A percentile compares a stretch with the other conserved stretches of the same genome.
These are phyloP conservation scores for Lipotes vexillifer DNA, from an alignment of 2,113 vertebrate genomes.

Conservation along the genomic window DNA sequence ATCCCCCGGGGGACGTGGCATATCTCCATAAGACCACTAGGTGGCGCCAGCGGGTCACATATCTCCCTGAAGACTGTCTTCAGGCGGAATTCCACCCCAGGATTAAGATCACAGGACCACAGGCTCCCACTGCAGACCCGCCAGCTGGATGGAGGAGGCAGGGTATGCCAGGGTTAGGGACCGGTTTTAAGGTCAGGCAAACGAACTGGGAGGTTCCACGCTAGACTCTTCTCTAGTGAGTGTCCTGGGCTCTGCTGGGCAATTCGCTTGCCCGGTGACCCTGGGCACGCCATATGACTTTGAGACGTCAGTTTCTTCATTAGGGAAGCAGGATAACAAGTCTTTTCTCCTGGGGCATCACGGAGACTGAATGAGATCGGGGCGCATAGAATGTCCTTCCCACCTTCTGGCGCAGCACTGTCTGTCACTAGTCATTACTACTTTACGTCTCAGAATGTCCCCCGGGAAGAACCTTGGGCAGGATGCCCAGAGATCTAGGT, in stretches of 20 bases:
- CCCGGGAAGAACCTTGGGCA: not conserved
- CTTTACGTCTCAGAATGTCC: not conserved
- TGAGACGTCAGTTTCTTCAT: not conserved
- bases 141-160: not conserved
- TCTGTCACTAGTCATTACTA: not conserved
- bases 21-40: not conserved
- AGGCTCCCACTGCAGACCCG: not conserved
- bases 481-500: not conserved
- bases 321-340: not conserved
- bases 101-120: too few relatives aligned
- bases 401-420: not conserved
- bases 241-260: not conserved
- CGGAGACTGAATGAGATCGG: not conserved
- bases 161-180: not conserved
- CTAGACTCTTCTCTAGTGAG: not conserved
- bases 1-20: rapidly evolving
- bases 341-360: not conserved
- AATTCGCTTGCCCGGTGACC: rapidly evolving
- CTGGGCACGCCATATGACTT: rapidly evolving
- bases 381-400: not conserved
- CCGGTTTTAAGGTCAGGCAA: not conserved
- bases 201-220: not conserved
- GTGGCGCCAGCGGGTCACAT: not conserved
- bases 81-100: rapidly evolving
- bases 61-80: not conserved